Conservation (phyloP, 2,888 invertebrate genomes). For the Phyllotreta cruciferae region DNA sequence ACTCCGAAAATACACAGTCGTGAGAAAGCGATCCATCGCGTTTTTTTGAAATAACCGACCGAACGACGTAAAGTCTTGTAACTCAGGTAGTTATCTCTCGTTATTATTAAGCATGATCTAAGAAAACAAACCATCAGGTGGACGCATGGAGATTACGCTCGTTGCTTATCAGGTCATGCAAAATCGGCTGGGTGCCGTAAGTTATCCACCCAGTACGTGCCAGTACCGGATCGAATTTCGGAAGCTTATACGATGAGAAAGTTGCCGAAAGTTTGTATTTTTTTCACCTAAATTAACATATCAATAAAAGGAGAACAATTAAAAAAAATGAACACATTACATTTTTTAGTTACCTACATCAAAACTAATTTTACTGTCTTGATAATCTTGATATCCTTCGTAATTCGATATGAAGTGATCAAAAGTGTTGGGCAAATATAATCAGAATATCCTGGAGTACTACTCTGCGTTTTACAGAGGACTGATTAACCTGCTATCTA, state of each 20-base stretch:
- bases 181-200: slow-evolving; percentile 21
- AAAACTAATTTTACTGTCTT: too few relatives aligned
- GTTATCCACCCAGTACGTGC: slow-evolving; percentile 19
- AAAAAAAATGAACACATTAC: too few relatives aligned
- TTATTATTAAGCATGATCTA: slow-evolving; percentile 25
- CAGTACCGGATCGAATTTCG: slow-evolving; percentile 5
- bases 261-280: too few relatives aligned
- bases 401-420: too few relatives aligned
- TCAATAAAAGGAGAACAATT: too few relatives aligned
- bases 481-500: slow-evolving; percentile 4
- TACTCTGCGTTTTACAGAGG: slow-evolving; percentile 5
- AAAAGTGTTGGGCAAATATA: too few relatives aligned
- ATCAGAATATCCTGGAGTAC: neutral
- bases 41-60: slow-evolving; percentile 20
- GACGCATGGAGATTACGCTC: slow-evolving; percentile 21
- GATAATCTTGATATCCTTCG: too few relatives aligned
- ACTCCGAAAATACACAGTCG: slow-evolving; percentile 13
- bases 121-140: slow-evolving; percentile 21
- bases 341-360: too few relatives aligned
- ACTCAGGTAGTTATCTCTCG: slow-evolving; percentile 25
- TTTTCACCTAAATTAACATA: too few relatives aligned
- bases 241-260: neutral
- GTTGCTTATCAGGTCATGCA: slow-evolving; percentile 26
- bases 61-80: slow-evolving; percentile 8
- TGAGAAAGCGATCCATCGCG: slow-evolving; percentile 19